Evolutionary conservation across 2,888 invertebrate species (phyloP).

Genomic region (Candidula unifasciata): DNA sequence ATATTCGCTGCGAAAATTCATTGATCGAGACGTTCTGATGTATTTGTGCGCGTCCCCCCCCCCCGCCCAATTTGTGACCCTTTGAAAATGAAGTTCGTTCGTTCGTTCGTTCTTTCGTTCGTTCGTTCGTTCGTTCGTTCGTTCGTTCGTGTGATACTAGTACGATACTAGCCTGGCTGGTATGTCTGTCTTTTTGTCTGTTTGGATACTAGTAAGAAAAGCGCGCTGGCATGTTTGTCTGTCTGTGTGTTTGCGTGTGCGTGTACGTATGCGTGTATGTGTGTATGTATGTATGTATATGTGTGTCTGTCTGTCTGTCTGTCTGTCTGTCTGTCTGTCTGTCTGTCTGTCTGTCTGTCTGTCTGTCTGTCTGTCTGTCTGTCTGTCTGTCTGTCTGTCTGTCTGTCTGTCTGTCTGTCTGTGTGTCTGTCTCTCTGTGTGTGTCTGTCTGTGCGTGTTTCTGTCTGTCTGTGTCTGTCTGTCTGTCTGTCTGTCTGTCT

Average conservation of each 20-base stretch:
- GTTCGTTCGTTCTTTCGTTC: too few species aligned
- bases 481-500: constrained; percentile 21
- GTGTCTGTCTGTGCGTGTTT: not conserved
- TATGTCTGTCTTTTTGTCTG: not conserved
- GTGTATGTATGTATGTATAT: too few species aligned
- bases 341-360: constrained; percentile 24
- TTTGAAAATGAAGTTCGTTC: too few species aligned
- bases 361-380: not conserved
- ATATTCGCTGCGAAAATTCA: too few species aligned
- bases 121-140: too few species aligned
- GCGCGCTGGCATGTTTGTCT: not conserved
- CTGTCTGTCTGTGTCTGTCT: constrained; percentile 36
- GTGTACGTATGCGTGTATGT: not conserved
- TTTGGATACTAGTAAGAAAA: not conserved
- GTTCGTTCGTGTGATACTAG: too few species aligned
- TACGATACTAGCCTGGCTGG: too few species aligned
- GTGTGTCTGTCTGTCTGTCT: not conserved
- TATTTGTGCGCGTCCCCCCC: too few species aligned
- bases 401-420: not conserved
- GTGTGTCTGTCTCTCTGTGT: not conserved
- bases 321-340: not conserved
- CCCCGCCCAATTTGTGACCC: too few species aligned
- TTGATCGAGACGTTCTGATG: too few species aligned
- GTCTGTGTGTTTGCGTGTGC: not conserved
- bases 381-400: constrained; percentile 10